Conservation (phyloP, 1,140 invertebrate genomes). For the Drosophila bocqueti region DNA sequence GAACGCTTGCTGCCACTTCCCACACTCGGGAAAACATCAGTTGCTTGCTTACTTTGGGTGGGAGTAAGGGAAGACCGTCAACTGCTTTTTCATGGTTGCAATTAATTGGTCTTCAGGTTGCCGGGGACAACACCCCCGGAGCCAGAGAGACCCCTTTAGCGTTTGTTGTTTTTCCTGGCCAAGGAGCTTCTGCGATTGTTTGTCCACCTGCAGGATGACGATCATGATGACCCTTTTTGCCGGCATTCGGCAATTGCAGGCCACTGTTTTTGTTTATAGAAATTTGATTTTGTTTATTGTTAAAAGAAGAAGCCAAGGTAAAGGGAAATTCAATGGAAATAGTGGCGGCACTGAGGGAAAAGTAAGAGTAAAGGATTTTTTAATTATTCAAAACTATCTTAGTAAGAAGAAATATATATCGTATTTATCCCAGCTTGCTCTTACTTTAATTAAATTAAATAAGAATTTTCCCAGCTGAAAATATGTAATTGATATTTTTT, state of each 20-base stretch:
- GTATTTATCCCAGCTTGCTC: background rate
- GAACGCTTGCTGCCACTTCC: background rate
- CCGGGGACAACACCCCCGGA: constrained; percentile 42
- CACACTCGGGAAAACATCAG: background rate
- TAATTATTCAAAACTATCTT: background rate
- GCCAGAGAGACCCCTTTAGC: background rate
- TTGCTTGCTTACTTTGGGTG: constrained; percentile 10
- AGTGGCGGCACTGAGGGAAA: constrained; percentile 16
- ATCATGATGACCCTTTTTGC: constrained; percentile 57
- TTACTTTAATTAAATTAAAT: background rate
- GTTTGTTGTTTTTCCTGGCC: constrained; percentile 32
- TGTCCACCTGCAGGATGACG: constrained; percentile 52
- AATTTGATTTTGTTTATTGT: constrained; percentile 80
- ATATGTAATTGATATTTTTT: constrained; percentile 33
- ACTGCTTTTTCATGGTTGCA: constrained; percentile 45
- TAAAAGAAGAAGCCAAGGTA: constrained; percentile 5
- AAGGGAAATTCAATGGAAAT: constrained; percentile 37
- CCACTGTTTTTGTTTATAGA: constrained; percentile 64
- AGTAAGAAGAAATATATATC: background rate
- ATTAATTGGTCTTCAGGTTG: constrained; percentile 59
- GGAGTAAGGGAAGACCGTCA: constrained; percentile 35
- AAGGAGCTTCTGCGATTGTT: constrained; percentile 38
- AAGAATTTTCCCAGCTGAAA: background rate
- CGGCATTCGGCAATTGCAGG: constrained; percentile 31
- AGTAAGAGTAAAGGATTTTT: background rate